Percentiles rank a stretch among this genome's conserved stretches.
phyloP scores from a whole-genome alignment of 2,888 invertebrate species.

The Acanthoscelides obtectus region DNA sequence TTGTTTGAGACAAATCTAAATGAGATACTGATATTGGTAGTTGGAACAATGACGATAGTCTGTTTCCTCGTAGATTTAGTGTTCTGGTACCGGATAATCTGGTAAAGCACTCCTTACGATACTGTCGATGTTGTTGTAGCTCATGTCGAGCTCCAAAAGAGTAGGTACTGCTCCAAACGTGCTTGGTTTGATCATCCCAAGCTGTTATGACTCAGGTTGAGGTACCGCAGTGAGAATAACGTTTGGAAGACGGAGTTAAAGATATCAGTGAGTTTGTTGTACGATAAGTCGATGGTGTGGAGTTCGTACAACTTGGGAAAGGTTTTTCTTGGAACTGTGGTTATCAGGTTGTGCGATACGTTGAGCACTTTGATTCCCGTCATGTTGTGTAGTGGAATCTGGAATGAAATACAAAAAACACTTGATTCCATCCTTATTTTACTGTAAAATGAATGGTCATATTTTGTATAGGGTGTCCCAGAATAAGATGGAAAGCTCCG shows the following conservation, averaged over 20 bases:
- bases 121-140: constrained; percentile 52
- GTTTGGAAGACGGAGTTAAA: constrained; percentile 78
- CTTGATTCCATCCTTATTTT: no score
- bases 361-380: constrained; percentile 77
- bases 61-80: constrained; percentile 64
- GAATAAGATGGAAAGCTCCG: no score
- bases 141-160: constrained; percentile 65
- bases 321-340: constrained; percentile 68
- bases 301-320: constrained; percentile 88
- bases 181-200: constrained; percentile 67
- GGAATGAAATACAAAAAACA: no score
- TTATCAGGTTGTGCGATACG: constrained; percentile 71
- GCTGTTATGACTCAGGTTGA: constrained; percentile 74
- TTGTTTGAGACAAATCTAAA: constrained; percentile 71
- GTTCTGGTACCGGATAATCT: constrained; percentile 65
- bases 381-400: constrained; percentile 85
- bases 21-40: constrained; percentile 59
- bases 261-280: constrained; percentile 74
- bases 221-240: constrained; percentile 71
- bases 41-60: constrained; percentile 63
- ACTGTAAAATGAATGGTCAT: no score
- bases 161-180: constrained; percentile 83
- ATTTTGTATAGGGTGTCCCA: no score
- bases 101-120: constrained; percentile 63
- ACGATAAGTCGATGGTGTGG: constrained; percentile 79